Evolutionary conservation across 2,888 invertebrate genomes (phyloP), one percentile per base, ranked within the genome.

Genomic region (Thecophora atra): DNA sequence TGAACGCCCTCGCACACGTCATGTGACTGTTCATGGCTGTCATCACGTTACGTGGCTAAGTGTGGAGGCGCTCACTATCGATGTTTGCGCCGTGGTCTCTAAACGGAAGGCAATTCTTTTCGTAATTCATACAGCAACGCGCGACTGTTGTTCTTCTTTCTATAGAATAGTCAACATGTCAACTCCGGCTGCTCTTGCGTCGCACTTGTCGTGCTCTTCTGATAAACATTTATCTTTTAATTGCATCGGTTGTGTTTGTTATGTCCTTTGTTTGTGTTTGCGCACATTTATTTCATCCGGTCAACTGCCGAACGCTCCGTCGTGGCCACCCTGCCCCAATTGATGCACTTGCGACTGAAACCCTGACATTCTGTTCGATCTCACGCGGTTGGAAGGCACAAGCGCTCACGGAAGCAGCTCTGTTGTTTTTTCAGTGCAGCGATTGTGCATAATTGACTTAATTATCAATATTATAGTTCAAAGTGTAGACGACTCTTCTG

Each of bases 361-460:
- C 30, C n/a, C n/a, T 54, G 54, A n/a, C 54, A 54, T 54, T 54
- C 54, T 54, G 19, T 3, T 4, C 54, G 21, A 11, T 21, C 5
- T n/a, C 21, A 54, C 8, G 2, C 8, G 17, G 24, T 24, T 37
- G 11, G 37, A 37, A 37, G 37, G 11, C 11, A 2, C 37, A 11
- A 37, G 37, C 37, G 11, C 37, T 1, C 37, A 37, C 37, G 11
- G 37, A 37, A 11, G 37, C 37, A 37, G 2, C 11, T 37, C 28
- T 24, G 26, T 28, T 58, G 58, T 58, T 15, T 42, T 42, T 63
- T 63, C 21, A 11, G 30, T 60, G 13, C 7, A 77, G 76, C 11
- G 4, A 30, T 75, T 75, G 70, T 75, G 73, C 72, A 75, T 78
- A 80, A 81, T 81, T 81, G 79, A 76, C 79, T 80, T 81, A 80